Evolutionary conservation across 2,797 vertebrate species (phyloP).

Genomic region (Acomys russatus): DNA sequence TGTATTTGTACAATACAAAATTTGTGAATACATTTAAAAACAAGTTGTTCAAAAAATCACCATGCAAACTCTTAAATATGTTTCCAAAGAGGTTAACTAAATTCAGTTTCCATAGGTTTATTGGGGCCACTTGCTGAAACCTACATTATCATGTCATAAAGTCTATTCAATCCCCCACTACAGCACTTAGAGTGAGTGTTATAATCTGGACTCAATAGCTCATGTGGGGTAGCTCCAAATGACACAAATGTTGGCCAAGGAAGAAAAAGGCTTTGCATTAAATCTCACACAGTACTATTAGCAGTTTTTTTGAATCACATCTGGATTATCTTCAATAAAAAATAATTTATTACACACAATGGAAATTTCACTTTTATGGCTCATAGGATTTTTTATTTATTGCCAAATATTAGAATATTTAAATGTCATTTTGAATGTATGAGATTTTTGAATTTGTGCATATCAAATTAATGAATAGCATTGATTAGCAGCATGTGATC

Average conservation of each 20-base stretch:
- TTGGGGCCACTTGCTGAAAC: background rate
- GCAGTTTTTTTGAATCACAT: background rate
- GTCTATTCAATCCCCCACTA: background rate
- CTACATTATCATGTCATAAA: background rate
- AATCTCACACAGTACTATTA: background rate
- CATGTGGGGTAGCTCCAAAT: background rate
- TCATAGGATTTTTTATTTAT: background rate
- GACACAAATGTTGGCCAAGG: fast-evolving
- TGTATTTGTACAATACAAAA: background rate
- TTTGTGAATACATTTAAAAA: background rate
- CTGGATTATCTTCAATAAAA: background rate
- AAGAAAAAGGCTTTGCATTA: background rate
- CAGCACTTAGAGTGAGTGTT: background rate
- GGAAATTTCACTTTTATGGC: background rate
- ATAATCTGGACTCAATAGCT: background rate
- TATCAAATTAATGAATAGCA: background rate
- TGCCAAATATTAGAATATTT: background rate
- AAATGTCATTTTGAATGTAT: background rate
- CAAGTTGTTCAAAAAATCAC: background rate
- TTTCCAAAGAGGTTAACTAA: background rate
- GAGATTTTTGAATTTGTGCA: background rate
- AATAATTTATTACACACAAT: background rate
- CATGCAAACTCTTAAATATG: background rate
- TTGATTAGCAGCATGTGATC: background rate
- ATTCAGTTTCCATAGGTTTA: background rate